Evolutionary conservation across 2,888 invertebrate genomes (phyloP).

Genomic region (Eretmocerus hayati): DNA sequence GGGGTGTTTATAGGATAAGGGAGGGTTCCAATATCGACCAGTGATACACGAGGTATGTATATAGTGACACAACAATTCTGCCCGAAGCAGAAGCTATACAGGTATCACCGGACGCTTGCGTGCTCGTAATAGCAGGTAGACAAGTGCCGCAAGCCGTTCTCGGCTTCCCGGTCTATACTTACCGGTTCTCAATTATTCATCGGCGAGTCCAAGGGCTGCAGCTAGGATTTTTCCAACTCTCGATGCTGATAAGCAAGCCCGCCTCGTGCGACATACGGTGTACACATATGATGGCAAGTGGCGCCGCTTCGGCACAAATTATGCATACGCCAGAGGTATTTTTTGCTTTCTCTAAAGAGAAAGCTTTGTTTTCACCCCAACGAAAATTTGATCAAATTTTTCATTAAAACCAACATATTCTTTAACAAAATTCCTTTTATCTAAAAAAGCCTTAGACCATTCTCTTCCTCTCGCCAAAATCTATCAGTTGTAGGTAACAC

Average conservation of each 20-base stretch:
- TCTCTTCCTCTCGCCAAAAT: too few species aligned
- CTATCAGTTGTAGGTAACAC: too few species aligned
- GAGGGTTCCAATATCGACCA: not conserved
- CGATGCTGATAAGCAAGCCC: not conserved
- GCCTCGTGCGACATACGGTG: not conserved
- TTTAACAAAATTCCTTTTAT: too few species aligned
- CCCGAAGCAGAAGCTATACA: not conserved
- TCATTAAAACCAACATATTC: too few species aligned
- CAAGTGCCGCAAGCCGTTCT: slow-evolving; percentile 9
- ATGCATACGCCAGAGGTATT: too few species aligned
- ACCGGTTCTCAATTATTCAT: slow-evolving; percentile 30
- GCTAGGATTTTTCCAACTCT: not conserved
- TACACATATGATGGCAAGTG: slow-evolving; percentile 1
- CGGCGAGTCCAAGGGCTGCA: slow-evolving; percentile 10
- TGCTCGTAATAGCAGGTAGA: slow-evolving; percentile 19
- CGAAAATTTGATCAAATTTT: too few species aligned
- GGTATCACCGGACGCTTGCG: slow-evolving; percentile 9
- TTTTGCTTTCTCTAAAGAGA: too few species aligned
- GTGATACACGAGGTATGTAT: too few species aligned
- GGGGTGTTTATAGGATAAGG: not conserved
- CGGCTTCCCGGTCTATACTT: slow-evolving; percentile 20
- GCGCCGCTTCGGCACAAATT: slow-evolving; percentile 9
- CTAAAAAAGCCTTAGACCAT: too few species aligned
- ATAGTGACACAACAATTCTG: too few species aligned
- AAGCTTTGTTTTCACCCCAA: too few species aligned